Evolutionary conservation across 1,140 invertebrate species (phyloP).

Genomic region (Littorina saxatilis): DNA sequence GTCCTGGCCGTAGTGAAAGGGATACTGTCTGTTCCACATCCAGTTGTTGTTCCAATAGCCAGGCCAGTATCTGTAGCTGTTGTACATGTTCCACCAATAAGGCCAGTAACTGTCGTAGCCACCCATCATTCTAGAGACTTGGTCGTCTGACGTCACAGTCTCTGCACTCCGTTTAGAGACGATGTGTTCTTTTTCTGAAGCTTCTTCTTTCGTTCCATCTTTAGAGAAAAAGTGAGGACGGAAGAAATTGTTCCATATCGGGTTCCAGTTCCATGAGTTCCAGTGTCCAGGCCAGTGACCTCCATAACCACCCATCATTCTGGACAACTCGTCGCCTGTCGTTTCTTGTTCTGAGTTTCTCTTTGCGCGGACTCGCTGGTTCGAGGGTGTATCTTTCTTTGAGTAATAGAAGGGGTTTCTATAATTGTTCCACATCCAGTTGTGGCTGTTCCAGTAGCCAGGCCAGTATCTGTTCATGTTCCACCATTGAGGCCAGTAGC

Average conservation of each 20-base stretch:
- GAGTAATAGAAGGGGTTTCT: no score
- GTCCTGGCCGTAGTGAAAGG: neutral
- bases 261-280: no score
- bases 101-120: neutral
- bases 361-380: no score
- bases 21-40: neutral
- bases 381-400: no score
- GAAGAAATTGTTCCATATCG: no score
- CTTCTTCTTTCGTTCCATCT: neutral
- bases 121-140: neutral
- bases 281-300: neutral
- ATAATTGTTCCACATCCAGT: neutral
- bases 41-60: neutral
- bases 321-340: no score
- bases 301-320: neutral
- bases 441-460: neutral
- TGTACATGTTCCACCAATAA: slow-evolving; percentile 31
- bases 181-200: neutral
- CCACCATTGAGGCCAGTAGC: slow-evolving; percentile 20
- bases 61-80: slow-evolving; percentile 25
- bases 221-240: no score
- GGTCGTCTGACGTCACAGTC: neutral
- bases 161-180: neutral
- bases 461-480: slow-evolving; percentile 25
- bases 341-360: no score